A percentile compares a stretch with the other conserved stretches of the same genome.
These are phyloP conservation scores for Pseudorhombus dupliciocellatus DNA, from an alignment of 2,113 vertebrate genomes.

Conservation along the genomic window DNA sequence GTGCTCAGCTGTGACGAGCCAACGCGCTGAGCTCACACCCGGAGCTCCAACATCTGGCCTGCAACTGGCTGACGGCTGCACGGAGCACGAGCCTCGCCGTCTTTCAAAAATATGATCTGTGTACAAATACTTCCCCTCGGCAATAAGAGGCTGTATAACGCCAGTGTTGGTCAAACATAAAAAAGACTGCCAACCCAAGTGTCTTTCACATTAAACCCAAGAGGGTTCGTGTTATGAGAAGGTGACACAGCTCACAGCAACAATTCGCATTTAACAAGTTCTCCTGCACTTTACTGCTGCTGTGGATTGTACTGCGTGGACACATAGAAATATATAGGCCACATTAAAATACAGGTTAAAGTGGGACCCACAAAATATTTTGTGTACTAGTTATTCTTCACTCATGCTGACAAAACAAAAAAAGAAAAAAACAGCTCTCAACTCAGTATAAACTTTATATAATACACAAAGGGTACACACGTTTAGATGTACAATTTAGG, in stretches of 20 bases:
- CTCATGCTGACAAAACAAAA: neutral
- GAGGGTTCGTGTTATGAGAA: neutral
- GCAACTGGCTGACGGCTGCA: neutral
- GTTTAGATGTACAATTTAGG: neutral
- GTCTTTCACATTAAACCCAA: neutral
- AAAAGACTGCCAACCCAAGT: neutral
- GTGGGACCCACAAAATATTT: neutral
- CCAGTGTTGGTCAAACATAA: neutral
- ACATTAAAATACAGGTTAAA: neutral
- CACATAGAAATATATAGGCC: neutral
- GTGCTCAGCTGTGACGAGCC: neutral
- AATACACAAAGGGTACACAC: neutral
- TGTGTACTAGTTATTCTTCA: neutral
- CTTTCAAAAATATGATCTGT: no score
- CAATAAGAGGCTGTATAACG: neutral
- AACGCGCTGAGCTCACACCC: neutral
- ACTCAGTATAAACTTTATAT: neutral
- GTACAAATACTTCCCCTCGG: neutral
- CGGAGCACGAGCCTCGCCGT: neutral
- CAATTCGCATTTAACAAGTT: neutral
- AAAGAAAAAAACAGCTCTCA: neutral
- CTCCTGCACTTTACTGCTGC: neutral
- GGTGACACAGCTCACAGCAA: neutral
- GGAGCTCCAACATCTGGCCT: slow-evolving; percentile 39
- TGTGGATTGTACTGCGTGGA: neutral